Percentiles rank a stretch among this genome's conserved stretches.
These are phyloP conservation scores for Morpho deidamia DNA, from an alignment of 2,888 invertebrate species.

Conservation along the genomic window DNA sequence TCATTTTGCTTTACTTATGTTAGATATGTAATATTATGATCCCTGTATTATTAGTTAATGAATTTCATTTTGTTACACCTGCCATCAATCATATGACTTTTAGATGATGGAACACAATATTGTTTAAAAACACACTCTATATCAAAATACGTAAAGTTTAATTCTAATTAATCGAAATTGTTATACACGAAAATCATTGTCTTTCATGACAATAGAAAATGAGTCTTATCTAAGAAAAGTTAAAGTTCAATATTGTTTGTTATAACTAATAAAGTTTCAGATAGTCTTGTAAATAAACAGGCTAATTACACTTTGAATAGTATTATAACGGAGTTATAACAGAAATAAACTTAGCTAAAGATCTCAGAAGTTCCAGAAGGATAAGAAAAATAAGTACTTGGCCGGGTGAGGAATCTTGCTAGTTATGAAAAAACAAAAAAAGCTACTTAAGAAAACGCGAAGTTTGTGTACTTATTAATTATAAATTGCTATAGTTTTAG, in stretches of 20 bases:
- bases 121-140: neutral
- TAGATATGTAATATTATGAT: too few species aligned
- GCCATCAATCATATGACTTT: conserved; percentile 7
- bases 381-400: conserved; percentile 8
- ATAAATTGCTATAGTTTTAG: neutral
- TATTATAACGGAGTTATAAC: conserved; percentile 8
- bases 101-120: neutral
- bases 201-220: neutral
- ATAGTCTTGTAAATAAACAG: conserved; percentile 6
- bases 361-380: conserved; percentile 2
- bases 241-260: neutral
- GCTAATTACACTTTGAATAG: conserved; percentile 11
- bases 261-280: neutral
- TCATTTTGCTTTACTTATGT: too few species aligned
- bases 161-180: neutral
- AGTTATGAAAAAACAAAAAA: conserved; percentile 8
- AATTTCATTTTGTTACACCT: conserved; percentile 1
- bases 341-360: conserved; percentile 8
- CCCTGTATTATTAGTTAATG: conserved; percentile 5
- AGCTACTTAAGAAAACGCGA: conserved; percentile 4
- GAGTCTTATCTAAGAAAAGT: neutral
- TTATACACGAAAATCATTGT: neutral
- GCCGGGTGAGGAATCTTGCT: conserved; percentile 9
- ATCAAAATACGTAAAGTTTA: neutral
- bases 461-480: neutral